A percentile compares a stretch with the other conserved stretches of the same genome.
phyloP scores from a whole-genome alignment of 2,113 vertebrate species.

The Zosterops hypoxanthus region DNA sequence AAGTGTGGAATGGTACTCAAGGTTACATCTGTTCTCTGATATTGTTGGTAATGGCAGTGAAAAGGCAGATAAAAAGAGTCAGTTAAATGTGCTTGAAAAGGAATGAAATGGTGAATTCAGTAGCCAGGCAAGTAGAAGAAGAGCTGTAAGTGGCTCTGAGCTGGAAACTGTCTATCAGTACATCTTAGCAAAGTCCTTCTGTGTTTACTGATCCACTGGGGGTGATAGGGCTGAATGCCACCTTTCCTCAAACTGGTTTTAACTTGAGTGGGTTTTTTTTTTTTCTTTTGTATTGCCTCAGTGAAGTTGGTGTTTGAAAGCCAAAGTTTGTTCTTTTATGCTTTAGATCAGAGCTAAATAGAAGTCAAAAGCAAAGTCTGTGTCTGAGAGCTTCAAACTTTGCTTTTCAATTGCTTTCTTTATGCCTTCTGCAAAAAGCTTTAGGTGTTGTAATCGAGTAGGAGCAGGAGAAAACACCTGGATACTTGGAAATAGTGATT shows the following conservation, averaged over 20 bases:
- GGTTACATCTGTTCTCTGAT: neutral
- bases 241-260: neutral
- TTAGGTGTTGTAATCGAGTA: neutral
- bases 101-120: neutral
- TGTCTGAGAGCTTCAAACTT: neutral
- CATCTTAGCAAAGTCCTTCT: neutral
- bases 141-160: neutral
- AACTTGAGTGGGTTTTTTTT: neutral
- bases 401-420: neutral
- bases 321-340: neutral
- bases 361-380: neutral
- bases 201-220: neutral
- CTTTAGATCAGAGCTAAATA: neutral
- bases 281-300: neutral
- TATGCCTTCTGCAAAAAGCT: neutral
- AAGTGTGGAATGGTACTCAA: neutral
- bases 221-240: accelerated
- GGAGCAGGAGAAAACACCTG: neutral
- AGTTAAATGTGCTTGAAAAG: neutral
- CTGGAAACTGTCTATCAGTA: neutral
- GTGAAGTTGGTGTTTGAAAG: neutral
- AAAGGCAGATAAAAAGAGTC: neutral
- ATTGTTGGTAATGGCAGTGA: neutral
- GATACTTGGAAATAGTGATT: neutral
- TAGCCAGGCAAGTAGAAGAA: neutral